These are phyloP conservation scores for Iphiclides podalirius DNA, from an alignment of 2,888 invertebrate species.

Conservation along the genomic window DNA sequence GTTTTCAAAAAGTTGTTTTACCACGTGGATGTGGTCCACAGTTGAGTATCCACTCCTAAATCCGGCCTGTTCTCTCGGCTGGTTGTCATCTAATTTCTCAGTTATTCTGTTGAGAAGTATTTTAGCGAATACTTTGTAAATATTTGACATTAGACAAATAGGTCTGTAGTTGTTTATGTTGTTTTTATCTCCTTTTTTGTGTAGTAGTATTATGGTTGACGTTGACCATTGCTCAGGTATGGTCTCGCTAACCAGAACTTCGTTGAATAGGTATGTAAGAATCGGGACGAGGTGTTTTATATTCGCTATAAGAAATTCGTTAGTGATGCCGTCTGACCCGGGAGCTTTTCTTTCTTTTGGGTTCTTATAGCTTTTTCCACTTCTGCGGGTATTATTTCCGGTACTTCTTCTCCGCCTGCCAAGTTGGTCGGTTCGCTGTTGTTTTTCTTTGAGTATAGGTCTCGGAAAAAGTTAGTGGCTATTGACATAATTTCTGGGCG, in stretches of 20 bases:
- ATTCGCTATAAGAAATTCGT: background rate
- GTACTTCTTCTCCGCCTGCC: no score
- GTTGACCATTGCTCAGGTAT: background rate
- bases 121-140: conserved; percentile 15
- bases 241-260: background rate
- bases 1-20: conserved; percentile 26
- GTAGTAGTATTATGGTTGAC: background rate
- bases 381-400: no score
- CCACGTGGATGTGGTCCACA: conserved; percentile 28
- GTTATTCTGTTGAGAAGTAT: conserved; percentile 24
- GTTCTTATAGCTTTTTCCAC: no score
- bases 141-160: background rate
- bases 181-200: background rate
- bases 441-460: no score
- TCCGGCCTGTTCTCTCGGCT: conserved; percentile 29
- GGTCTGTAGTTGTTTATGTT: background rate
- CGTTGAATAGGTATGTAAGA: background rate
- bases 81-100: conserved; percentile 18
- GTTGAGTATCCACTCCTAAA: conserved; percentile 27
- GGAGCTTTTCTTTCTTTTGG: no score
- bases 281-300: background rate
- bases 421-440: no score
- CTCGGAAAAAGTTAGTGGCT: no score
- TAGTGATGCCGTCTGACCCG: background rate
- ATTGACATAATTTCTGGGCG: no score